Percentiles rank a stretch among this genome's conserved stretches.
phyloP scores from a whole-genome alignment of 2,797 vertebrate genomes.

The Paratrypauchen microcephalus region DNA sequence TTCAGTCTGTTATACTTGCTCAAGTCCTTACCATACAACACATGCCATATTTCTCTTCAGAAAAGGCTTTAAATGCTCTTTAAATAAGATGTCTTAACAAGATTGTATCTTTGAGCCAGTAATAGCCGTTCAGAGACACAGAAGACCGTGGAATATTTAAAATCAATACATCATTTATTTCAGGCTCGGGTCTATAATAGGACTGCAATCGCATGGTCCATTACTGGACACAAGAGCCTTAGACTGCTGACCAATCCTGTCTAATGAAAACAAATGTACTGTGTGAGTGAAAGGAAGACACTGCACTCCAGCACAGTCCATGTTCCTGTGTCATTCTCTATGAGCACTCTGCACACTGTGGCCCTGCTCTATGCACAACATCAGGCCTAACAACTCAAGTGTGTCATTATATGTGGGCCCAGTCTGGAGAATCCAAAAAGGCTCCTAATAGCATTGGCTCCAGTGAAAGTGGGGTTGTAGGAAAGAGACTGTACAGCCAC shows the following conservation, averaged over 20 bases:
- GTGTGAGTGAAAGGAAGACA: constrained; percentile 57
- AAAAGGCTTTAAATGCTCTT: constrained; percentile 39
- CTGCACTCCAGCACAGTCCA: constrained; percentile 48
- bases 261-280: constrained; percentile 80
- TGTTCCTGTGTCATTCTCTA: constrained; percentile 49
- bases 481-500: constrained; percentile 15
- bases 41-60: constrained; percentile 9
- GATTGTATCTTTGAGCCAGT: constrained; percentile 33
- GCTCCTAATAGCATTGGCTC: constrained; percentile 41
- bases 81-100: constrained; percentile 42
- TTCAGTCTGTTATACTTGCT: not conserved
- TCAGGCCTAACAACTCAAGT: constrained; percentile 59
- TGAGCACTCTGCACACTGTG: constrained; percentile 37
- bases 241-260: constrained; percentile 70
- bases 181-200: constrained; percentile 66
- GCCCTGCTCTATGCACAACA: constrained; percentile 44
- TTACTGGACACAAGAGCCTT: constrained; percentile 67
- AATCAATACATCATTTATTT: constrained; percentile 78
- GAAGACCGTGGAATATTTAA: constrained; percentile 62
- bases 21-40: constrained; percentile 25
- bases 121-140: constrained; percentile 56
- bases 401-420: constrained; percentile 61
- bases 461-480: constrained; percentile 27
- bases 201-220: constrained; percentile 61
- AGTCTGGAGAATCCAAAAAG: constrained; percentile 40